Evolutionary conservation across 2,113 vertebrate species (phyloP), one percentile per base, ranked within the genome.

Genomic region (Plestiodon gilberti): DNA sequence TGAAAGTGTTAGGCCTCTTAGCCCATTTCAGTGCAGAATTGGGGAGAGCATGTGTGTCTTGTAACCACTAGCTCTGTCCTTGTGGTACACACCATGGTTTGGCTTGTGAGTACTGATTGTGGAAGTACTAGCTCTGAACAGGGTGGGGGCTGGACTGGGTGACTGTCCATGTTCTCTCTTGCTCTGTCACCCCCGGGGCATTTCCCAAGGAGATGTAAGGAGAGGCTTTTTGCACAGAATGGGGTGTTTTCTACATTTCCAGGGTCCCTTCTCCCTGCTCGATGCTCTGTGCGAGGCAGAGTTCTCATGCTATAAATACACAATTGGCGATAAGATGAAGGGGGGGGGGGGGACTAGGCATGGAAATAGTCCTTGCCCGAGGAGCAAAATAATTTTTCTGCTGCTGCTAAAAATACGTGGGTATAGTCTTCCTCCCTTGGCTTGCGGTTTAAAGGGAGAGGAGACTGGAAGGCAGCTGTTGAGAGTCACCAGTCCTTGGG

Each of bases 241-340:
- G 84, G 91, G 93, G 87, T 85, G 80, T 5, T 0, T 82, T 33
- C 38, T 0, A 33, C 8, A 83, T 71, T 85, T 70, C 85, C 93
- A 79, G 81, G n/a, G n/a, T 91, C 90, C 79, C 62, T 43, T 1
- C 1, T 25, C 81, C 10, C 87, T 87, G 77, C 87, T 74, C 0
- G 0, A 86, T 28, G 84, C 77, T 93, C 89, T 91, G 87, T 81
- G 71, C 1, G 93, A 93, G 90, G 93, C 92, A 93, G 48, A 90
- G 93, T 95, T 96, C 95, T 95, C 95, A 96, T 93, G 95, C 95
- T 96, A 94, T 95, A 95, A 96, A 95, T 95, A 96, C 93, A 89
- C 93, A 85, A 3, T 74, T 91, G 86, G 86, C 57, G 94, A 96
- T 96, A 96, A 96, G 95, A 90, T 8, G 92, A 93, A 95, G 89